Percentiles rank a stretch among this genome's conserved stretches.
Conservation (phyloP, 53 echinoderm and acorn worm species). For the Holothuria scabra region DNA sequence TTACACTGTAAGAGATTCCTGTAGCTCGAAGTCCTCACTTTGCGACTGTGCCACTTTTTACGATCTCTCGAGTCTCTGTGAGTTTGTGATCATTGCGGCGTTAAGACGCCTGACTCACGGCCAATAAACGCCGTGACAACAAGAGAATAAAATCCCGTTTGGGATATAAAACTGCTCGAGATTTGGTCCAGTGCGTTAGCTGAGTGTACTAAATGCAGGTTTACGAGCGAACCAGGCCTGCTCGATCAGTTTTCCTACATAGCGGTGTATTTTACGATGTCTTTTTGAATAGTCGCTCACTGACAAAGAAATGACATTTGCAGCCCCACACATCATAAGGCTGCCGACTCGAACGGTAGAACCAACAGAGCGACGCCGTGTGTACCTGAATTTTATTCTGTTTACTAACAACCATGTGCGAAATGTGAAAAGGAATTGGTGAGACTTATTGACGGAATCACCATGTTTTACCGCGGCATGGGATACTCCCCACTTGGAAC, state of each 20-base stretch:
- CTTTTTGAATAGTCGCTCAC: conserved; percentile 15
- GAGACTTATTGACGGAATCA: conserved; percentile 9
- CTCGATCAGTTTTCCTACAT: conserved; percentile 5
- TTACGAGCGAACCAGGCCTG: conserved; percentile 29
- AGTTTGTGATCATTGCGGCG: conserved; percentile 26
- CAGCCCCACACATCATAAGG: not conserved
- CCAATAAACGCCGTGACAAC: conserved; percentile 33
- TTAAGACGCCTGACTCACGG: conserved; percentile 39
- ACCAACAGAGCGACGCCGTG: conserved; percentile 40
- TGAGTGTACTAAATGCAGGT: conserved; percentile 31
- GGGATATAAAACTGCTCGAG: conserved; percentile 39
- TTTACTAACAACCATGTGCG: conserved; percentile 24
- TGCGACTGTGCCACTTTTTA: conserved; percentile 42
- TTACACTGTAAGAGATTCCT: too few relatives aligned
- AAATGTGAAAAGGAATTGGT: not conserved
- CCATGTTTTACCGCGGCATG: conserved; percentile 7
- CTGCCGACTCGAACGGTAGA: not conserved
- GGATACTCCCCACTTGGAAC: conserved; percentile 24
- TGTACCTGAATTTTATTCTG: conserved; percentile 27
- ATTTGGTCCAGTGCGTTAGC: conserved; percentile 36
- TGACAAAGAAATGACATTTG: conserved; percentile 44
- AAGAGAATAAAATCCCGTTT: conserved; percentile 44
- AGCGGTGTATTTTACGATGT: conserved; percentile 28
- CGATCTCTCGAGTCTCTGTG: conserved; percentile 22
- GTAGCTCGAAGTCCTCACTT: not conserved